These are phyloP conservation scores for Seira musarum DNA, from an alignment of 2,888 invertebrate species.

Conservation along the genomic window DNA sequence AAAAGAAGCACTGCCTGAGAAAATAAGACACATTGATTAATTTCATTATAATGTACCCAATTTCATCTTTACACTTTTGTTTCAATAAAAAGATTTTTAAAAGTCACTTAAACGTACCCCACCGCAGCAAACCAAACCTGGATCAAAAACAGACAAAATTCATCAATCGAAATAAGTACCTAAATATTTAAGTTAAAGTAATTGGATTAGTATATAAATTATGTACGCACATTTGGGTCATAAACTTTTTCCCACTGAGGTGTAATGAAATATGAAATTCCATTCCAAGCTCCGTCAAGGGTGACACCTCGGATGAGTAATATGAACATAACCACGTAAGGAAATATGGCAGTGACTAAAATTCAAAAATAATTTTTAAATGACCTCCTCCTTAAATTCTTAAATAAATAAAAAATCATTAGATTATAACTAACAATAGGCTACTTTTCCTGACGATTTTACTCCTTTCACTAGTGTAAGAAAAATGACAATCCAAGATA, in stretches of 20 bases:
- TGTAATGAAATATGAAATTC: constrained; percentile 84
- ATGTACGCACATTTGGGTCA: constrained; percentile 77
- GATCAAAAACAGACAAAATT: too few species aligned
- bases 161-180: too few species aligned
- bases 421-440: too few species aligned
- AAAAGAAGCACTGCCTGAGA: constrained; percentile 87
- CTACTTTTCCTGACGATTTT: constrained; percentile 90
- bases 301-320: constrained; percentile 78
- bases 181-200: too few species aligned
- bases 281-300: constrained; percentile 80
- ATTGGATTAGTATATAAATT: neutral
- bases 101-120: too few species aligned
- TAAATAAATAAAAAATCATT: too few species aligned
- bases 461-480: constrained; percentile 98
- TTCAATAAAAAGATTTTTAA: too few species aligned
- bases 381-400: too few species aligned
- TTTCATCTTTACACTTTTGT: too few species aligned
- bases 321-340: constrained; percentile 81
- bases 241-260: constrained; percentile 85
- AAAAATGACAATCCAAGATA: constrained; percentile 95
- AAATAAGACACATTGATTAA: too few species aligned
- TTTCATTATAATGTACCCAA: too few species aligned
- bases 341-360: constrained; percentile 94
- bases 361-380: too few species aligned
- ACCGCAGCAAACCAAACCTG: constrained; percentile 86